Evolutionary conservation across 1,140 invertebrate genomes (phyloP).

Genomic region (Mya arenaria): DNA sequence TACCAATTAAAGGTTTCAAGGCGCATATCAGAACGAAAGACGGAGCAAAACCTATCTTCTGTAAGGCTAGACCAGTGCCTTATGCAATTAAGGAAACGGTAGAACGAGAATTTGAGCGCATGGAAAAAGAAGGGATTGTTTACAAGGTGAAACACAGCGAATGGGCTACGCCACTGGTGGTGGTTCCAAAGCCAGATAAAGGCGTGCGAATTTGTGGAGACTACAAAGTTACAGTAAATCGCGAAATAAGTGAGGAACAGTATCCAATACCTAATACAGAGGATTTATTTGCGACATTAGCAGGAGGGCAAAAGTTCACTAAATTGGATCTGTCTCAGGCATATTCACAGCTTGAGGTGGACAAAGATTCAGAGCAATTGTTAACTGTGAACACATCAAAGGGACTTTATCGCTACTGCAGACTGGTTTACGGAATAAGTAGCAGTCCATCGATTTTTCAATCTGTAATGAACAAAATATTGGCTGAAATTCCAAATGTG

Average conservation of each 20-base stretch:
- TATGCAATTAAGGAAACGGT: not conserved
- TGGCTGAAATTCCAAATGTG: conserved; percentile 17
- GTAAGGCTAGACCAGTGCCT: not conserved
- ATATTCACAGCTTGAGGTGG: conserved; percentile 71
- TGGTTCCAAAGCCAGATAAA: conserved; percentile 22
- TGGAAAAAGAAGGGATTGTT: conserved; percentile 32
- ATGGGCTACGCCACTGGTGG: conserved; percentile 83
- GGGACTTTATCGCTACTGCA: conserved; percentile 81
- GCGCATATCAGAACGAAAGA: not conserved
- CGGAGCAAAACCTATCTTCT: conserved; percentile 2
- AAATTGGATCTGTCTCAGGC: conserved; percentile 73
- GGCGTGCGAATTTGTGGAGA: conserved; percentile 48
- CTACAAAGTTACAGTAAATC: conserved; percentile 66
- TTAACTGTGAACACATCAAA: conserved; percentile 78
- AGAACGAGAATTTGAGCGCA: conserved; percentile 13
- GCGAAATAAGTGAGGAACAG: conserved; percentile 33
- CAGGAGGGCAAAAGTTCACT: conserved; percentile 62
- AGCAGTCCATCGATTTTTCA: conserved; percentile 83
- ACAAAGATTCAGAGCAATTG: conserved; percentile 63
- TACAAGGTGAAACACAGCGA: conserved; percentile 58
- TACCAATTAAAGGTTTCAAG: not conserved
- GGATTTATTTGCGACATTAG: conserved; percentile 52
- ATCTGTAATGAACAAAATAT: conserved; percentile 74
- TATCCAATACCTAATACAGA: conserved; percentile 46
- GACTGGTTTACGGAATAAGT: conserved; percentile 82